Conservation (phyloP, 2,113 vertebrate genomes). For the Geococcyx californianus region DNA sequence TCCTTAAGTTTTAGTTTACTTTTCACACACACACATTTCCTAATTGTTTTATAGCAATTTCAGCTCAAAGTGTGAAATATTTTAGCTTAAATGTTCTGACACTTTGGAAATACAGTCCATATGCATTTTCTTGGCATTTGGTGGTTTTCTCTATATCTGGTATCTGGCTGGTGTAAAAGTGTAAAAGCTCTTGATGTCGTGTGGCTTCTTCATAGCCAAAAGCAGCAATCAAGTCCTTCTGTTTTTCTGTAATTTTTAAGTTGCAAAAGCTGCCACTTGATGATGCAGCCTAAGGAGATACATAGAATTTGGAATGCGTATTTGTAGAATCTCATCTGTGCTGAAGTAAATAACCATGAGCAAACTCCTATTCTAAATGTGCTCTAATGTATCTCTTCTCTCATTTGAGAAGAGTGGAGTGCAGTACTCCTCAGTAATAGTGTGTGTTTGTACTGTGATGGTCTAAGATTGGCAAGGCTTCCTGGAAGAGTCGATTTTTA, state of each 20-base stretch:
- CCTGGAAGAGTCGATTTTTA: not conserved
- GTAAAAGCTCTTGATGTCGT: not conserved
- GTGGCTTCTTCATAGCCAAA: not conserved
- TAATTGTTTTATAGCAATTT: not conserved
- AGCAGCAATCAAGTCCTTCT: not conserved
- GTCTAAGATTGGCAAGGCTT: not conserved
- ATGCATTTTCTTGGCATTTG: not conserved
- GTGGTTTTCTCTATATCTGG: not conserved
- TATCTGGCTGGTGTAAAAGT: not conserved
- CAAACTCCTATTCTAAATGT: not conserved
- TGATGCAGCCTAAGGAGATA: not conserved
- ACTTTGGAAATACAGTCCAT: not conserved
- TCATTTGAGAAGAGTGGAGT: not conserved
- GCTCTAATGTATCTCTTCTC: not conserved
- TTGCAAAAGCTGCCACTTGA: not conserved
- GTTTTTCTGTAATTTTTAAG: not conserved
- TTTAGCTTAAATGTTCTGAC: not conserved
- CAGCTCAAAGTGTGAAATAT: not conserved
- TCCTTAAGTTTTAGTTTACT: not conserved
- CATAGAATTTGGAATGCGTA: not conserved
- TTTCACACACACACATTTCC: not conserved
- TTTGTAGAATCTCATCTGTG: not conserved
- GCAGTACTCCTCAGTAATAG: not conserved
- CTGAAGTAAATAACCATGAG: not conserved
- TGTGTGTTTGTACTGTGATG: not conserved